A percentile compares a stretch with the other conserved stretches of the same genome.
phyloP scores from a whole-genome alignment of 2,888 invertebrate genomes.

The Chymomyza amoena region DNA sequence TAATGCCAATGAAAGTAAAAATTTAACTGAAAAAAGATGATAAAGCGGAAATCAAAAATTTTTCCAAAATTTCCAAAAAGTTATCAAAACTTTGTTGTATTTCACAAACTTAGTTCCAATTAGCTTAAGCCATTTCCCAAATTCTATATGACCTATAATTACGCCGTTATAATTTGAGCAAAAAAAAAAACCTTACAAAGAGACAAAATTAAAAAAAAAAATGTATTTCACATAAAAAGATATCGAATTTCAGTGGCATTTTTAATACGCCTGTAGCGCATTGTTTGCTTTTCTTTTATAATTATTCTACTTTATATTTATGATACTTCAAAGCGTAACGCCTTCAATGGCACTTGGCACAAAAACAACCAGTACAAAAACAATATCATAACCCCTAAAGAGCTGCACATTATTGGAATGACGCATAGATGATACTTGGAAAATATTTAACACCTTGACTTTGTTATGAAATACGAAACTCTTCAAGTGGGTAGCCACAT shows the following conservation, averaged over 20 bases:
- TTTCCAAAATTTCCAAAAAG: too few relatives aligned
- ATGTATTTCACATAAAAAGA: constrained; percentile 7
- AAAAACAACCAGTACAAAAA: background rate
- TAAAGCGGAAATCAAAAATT: too few relatives aligned
- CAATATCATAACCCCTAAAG: background rate
- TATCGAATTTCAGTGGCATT: constrained; percentile 15
- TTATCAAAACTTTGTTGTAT: too few relatives aligned
- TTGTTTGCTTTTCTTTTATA: background rate
- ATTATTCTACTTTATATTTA: background rate
- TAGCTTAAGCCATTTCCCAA: too few relatives aligned
- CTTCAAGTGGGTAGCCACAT: background rate
- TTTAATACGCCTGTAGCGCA: background rate
- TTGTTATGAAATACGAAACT: background rate
- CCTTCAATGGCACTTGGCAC: background rate
- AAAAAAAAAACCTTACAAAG: constrained; percentile 2
- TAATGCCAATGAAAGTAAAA: too few relatives aligned
- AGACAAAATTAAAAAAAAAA: background rate
- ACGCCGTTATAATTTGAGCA: background rate
- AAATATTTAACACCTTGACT: background rate
- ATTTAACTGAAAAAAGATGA: too few relatives aligned
- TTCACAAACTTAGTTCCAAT: too few relatives aligned
- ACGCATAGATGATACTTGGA: background rate
- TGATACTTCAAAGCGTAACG: background rate
- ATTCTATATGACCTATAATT: too few relatives aligned
- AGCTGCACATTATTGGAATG: background rate